These are phyloP conservation scores for Macrotis lagotis DNA, from an alignment of 2,113 vertebrate genomes.

Conservation along the genomic window DNA sequence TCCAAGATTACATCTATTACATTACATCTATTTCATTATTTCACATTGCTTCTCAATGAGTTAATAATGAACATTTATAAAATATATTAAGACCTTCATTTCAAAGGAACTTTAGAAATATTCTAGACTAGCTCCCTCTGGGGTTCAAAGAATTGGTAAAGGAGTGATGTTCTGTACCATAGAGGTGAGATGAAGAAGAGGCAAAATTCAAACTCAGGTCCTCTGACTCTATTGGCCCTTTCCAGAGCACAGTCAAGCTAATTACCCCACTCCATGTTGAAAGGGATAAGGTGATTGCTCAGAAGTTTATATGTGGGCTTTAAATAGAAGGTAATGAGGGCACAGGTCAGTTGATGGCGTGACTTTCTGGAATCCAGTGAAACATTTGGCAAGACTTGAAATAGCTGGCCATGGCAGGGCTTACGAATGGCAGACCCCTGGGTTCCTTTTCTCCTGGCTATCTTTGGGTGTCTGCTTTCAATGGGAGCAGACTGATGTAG, in stretches of 20 bases:
- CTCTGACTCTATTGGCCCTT: not conserved
- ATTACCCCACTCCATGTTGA: not conserved
- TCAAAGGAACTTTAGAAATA: not conserved
- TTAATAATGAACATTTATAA: not conserved
- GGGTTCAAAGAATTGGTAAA: not conserved
- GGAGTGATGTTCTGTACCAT: not conserved
- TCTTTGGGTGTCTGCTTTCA: not conserved
- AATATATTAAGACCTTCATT: not conserved
- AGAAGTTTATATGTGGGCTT: not conserved
- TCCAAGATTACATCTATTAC: not conserved
- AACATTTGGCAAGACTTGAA: not conserved
- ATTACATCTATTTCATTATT: not conserved
- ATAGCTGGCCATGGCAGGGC: not conserved
- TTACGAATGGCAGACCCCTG: not conserved
- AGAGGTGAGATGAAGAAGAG: not conserved
- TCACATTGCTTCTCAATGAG: not conserved
- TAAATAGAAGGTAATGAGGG: not conserved
- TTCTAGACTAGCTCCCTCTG: not conserved
- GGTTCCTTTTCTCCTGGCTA: not conserved
- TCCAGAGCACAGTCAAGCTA: not conserved
- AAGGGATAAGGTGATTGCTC: not conserved
- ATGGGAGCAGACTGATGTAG: not conserved
- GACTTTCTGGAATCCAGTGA: not conserved
- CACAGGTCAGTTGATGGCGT: not conserved
- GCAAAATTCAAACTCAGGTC: not conserved